Percentiles rank a stretch among this genome's conserved stretches.
phyloP scores from a whole-genome alignment of 1,140 invertebrate species.

The Uloborus diversus region DNA sequence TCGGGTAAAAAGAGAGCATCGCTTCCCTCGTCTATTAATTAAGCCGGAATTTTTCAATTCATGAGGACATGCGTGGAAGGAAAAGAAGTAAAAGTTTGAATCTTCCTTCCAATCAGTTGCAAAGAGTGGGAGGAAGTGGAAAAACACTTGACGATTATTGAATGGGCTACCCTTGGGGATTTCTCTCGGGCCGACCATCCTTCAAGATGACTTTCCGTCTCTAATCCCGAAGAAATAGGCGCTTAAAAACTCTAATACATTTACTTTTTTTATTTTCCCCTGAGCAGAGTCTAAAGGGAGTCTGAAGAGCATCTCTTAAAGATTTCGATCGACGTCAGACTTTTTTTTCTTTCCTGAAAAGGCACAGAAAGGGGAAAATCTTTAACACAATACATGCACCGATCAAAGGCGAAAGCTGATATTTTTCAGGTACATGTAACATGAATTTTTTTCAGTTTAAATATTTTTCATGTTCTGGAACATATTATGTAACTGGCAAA shows the following conservation, averaged over 20 bases:
- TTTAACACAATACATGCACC: too few relatives aligned
- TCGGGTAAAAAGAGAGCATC: too few relatives aligned
- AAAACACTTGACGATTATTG: constrained; percentile 41
- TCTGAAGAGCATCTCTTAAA: constrained; percentile 8
- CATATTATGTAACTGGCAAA: too few relatives aligned
- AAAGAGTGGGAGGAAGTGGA: neutral
- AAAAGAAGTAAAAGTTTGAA: neutral
- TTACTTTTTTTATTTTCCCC: neutral
- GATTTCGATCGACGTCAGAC: neutral
- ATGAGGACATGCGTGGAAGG: neutral
- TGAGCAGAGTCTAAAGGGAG: neutral
- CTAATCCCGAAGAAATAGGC: constrained; percentile 38
- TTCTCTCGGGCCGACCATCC: neutral
- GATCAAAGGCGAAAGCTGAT: too few relatives aligned
- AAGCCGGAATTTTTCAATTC: neutral
- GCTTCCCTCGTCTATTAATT: neutral
- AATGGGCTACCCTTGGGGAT: constrained; percentile 5
- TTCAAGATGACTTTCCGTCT: neutral
- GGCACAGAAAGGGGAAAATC: neutral
- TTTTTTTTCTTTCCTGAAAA: neutral
- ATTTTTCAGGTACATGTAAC: too few relatives aligned
- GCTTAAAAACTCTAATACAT: constrained; percentile 27
- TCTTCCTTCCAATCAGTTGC: neutral
- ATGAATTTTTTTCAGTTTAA: too few relatives aligned
- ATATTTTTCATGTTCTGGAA: too few relatives aligned